Base-by-base conservation (phyloP, 2,797 vertebrate genomes). In the Steatocranus sp. region DNA sequence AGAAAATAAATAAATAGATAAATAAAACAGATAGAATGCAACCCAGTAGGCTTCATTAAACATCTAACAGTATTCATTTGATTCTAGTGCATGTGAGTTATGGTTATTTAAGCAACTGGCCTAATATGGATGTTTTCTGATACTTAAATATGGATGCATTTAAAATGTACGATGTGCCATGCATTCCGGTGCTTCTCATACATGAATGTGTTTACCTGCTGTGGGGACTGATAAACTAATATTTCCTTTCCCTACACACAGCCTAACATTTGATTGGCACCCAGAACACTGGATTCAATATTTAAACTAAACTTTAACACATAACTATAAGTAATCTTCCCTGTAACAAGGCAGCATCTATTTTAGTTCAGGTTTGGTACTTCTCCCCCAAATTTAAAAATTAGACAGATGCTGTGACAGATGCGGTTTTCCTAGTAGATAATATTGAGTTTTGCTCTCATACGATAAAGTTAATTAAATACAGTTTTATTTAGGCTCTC, bases 401-500 rank as follows among this genome's bases (percentile, higher is more conserved):
- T 2, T 11, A 11, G 23, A 30, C 17, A 27, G 0, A 17, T 18
- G 36, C 3, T 43, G 54, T 1, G 54, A 58, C 38, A 17, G 1
- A 14, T 25, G 12, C 23, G 2, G 23, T 2, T 70, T 46, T 46
- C 66, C 4, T 27, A 46, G 18, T 46, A 46, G 15, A 46, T 2
- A 70, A 46, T 27, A n/a, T 3, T 27, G 9, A 48, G 1, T 43
- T 46, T 46, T 70, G 23, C 66, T 30, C 66, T 48, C 25, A 46
- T 73, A 30, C 1, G 0, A 11, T 11, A 73, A 48, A 30, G 23
- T 30, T 30, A 73, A 73, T 48, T n/a, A 48, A 48, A 48, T 66
- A 8, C 0, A 1, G 12, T 41, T 66, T 41, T 41, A 41, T 41
- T 66, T 66, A 41, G 36, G 0, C 0, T 66, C 1, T 25, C 11